Base-by-base conservation (phyloP, 2,113 vertebrate genomes). In the Boulengeromyrus knoepffleri region DNA sequence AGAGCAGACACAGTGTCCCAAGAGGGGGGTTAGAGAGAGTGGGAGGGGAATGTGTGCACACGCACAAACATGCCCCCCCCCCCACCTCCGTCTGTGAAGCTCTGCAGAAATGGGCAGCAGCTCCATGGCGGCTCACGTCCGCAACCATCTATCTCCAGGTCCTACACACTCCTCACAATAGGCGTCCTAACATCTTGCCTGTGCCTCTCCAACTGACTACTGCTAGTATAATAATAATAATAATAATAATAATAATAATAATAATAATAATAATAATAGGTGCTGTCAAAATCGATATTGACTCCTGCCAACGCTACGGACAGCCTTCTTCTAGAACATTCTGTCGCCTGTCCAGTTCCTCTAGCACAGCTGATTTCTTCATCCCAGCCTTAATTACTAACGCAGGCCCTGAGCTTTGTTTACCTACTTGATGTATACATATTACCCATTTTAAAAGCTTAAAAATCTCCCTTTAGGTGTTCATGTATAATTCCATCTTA, bases 1-100 rank as follows among this genome's bases (percentile, higher is more conserved):
- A 46, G 39, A 24, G 62, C 46, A 77, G 88, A 89, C 88, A 39
- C 12, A 87, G 42, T 7, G 66, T 89, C 88, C 88, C 88, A 87
- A 89, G 89, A 92, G 90, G 90, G 91, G 90, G 89, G 92, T 50
- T 50, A 92, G 88, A 90, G 92, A 89, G 90, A 92, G 89, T 90
- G 91, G 91, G 70, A 90, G 74, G 47, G 19, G 50, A 93, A 66
- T 66, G n/a, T 66, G 88, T 83, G 88, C 92, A 92, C 90, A 93
- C 89, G 88, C 91, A 93, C 91, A 92, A 90, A 77, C 92, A 91
- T 89, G 91, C 47, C 47, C 47, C 47, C 47, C 47, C 47, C 47
- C 10, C n/a, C 5, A 7, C 49, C 27, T 27, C 47, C 47, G 4
- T 85, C 89, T 89, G 89, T 36, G 27, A 45, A 19, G 17, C 74